Percentiles rank a stretch among this genome's conserved stretches.
Conservation (phyloP, 2,113 vertebrate genomes). For the Rhinolophus ferrumequinum region DNA sequence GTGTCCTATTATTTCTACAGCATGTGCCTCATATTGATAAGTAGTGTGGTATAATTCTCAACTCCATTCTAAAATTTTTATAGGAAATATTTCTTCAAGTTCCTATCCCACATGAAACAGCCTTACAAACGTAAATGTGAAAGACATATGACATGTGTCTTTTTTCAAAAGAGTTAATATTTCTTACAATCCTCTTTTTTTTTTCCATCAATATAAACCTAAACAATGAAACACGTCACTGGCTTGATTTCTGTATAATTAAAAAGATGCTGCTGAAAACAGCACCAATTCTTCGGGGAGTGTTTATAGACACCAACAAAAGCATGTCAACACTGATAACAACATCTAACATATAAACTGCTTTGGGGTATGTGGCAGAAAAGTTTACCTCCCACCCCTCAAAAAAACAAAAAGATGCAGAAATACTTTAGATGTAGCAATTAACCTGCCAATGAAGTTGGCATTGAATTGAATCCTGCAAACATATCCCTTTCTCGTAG, state of each 20-base stretch:
- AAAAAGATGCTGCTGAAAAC: constrained; percentile 4
- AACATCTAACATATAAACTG: neutral
- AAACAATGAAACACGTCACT: neutral
- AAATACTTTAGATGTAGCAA: constrained; percentile 29
- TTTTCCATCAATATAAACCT: neutral
- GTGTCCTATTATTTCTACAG: neutral
- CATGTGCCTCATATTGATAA: constrained; percentile 15
- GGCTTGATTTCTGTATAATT: constrained; percentile 10
- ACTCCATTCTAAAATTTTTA: neutral
- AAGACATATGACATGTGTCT: neutral
- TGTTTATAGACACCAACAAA: neutral
- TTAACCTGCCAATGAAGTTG: constrained; percentile 52
- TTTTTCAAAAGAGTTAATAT: neutral
- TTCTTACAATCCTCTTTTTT: neutral
- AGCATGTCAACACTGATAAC: neutral
- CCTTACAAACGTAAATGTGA: neutral
- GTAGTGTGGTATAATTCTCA: neutral
- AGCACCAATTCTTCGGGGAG: neutral
- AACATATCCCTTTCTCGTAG: neutral
- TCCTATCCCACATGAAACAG: neutral
- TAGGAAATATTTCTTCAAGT: neutral
- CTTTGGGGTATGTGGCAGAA: neutral
- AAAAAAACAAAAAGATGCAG: neutral
- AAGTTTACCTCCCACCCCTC: neutral
- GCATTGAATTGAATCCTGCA: neutral